Evolutionary conservation across 2,797 vertebrate species (phyloP).

Genomic region (Furcifer pardalis): DNA sequence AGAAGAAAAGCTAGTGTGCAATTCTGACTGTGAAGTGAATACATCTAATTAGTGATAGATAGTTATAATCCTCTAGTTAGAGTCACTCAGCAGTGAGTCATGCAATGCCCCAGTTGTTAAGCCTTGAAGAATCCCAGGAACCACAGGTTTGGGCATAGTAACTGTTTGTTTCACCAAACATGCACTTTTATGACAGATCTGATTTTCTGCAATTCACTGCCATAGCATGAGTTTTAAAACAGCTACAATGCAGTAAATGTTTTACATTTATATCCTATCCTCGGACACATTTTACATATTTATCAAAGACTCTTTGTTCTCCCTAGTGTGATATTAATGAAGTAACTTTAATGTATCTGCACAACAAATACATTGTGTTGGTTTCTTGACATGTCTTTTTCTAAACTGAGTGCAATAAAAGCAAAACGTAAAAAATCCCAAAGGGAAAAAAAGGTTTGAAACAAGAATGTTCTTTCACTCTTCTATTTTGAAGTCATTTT

Average conservation of each 20-base stretch:
- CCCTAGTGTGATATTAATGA: background rate
- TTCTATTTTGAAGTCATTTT: slow-evolving; percentile 12
- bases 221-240: background rate
- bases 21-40: background rate
- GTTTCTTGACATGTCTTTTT: background rate
- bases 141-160: background rate
- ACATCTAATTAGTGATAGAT: background rate
- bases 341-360: background rate
- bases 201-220: background rate
- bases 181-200: background rate
- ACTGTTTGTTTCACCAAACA: background rate
- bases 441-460: slow-evolving; percentile 6
- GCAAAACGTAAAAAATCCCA: background rate
- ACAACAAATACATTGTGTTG: background rate
- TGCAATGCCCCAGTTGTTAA: background rate
- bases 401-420: background rate
- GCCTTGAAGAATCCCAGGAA: background rate
- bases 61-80: background rate
- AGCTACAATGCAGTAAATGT: background rate
- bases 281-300: background rate
- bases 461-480: background rate
- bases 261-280: background rate
- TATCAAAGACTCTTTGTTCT: background rate
- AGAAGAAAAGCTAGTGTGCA: background rate
- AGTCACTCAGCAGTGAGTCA: background rate